Evolutionary conservation across 2,113 vertebrate genomes (phyloP).

Genomic region (Tapirus terrestris): DNA sequence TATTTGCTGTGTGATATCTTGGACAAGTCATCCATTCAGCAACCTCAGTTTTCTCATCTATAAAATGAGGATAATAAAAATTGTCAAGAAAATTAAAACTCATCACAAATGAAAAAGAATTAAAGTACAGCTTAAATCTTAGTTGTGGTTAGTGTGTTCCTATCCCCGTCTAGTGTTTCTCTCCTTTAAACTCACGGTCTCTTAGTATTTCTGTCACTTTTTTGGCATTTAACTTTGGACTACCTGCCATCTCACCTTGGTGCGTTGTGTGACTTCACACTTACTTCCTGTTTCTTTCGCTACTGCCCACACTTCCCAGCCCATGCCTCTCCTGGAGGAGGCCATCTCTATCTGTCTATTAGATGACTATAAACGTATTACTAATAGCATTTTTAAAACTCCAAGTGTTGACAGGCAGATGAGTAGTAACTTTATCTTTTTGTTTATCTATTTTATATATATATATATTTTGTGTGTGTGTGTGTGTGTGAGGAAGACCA

Average conservation of each 20-base stretch:
- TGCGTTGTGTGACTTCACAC: accelerated
- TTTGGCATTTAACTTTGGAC: not conserved
- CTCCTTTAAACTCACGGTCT: not conserved
- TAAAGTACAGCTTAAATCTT: not conserved
- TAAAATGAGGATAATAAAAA: not conserved
- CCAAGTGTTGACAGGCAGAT: not conserved
- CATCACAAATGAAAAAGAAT: not conserved
- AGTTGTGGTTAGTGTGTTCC: not conserved
- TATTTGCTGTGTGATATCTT: not conserved
- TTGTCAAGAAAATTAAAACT: not conserved
- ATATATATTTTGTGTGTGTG: too few species aligned
- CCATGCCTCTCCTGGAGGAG: not conserved
- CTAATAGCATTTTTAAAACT: not conserved
- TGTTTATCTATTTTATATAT: not conserved
- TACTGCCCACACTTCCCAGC: not conserved
- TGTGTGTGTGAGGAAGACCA: too few species aligned
- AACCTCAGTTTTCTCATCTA: not conserved
- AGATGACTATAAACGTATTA: not conserved
- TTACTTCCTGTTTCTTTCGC: not conserved
- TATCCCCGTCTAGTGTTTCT: not conserved
- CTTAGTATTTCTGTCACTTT: not conserved
- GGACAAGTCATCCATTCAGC: not conserved
- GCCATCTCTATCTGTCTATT: not conserved
- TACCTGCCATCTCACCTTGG: accelerated
- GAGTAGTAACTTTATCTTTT: not conserved